Base-by-base conservation (phyloP, 2,113 vertebrate genomes). In the Pterophyllum scalare region DNA sequence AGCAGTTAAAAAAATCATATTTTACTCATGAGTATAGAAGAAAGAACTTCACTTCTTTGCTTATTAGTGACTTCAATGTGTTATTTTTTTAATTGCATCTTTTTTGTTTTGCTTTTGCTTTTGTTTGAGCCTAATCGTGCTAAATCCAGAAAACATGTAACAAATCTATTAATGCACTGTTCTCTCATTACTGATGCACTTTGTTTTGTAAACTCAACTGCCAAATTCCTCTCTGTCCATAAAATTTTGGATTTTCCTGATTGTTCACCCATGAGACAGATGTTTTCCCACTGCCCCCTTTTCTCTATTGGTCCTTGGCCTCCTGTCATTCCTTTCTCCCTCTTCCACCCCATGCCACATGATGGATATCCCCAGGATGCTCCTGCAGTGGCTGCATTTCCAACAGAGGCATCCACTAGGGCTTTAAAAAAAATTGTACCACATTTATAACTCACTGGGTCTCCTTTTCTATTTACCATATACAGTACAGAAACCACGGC, bases 311-410 rank as follows among this genome's bases (percentile, higher is more conserved):
- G 74, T 83, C 90, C 80, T 88, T 82, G 84, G 62, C 79, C 74
- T 89, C 43, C 22, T 84, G 20, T 84, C 31, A 12, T 67, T 11
- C 35, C 60, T 59, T 81, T 40, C 86, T 90, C 82, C 61, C 70
- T 76, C 76, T 72, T 80, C 59, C 24, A 78, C 49, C 61, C 35
- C 24, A 3, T 57, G 26, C 76, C 80, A 74, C 46, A 43, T 79
- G 75, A 70, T 54, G 31, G 35, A 56, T 86, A 85, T 83, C 86
- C 92, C 76, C 87, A 26, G 33, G 82, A 84, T 52, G 6, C 84
- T 80, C 61, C n/a, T 67, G 67, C 70, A n/a, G 81, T 92, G 88
- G 76, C 89, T 65, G 58, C 20, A 72, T 93, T 91, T 91, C 84
- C 26, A 33, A 64, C 60, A 38, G 57, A 72, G 59, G 77, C 76